Base-by-base conservation (phyloP, 2,888 invertebrate genomes). In the Leptarthrus brevirostris region DNA sequence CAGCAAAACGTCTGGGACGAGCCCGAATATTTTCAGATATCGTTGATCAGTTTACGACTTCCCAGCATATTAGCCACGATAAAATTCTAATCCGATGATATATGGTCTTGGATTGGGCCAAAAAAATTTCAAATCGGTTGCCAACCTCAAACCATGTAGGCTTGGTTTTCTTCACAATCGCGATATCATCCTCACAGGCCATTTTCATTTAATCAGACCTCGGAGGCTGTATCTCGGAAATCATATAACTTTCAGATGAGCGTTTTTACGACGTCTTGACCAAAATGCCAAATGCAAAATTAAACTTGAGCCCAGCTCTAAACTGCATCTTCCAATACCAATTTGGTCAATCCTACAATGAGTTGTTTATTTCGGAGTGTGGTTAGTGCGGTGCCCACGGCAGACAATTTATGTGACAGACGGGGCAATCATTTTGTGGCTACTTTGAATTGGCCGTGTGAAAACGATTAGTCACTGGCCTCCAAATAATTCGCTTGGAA, bases 401-500 rank as follows among this genome's bases (percentile, higher is more conserved):
- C 72, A 74, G 74, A 74, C 74, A 74, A 74, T 74, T 74, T 74
- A 74, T 72, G 72, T 64, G 72, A 47, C 74, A 61, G 52, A 72
- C 72, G 30, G 44, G 72, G 74, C 72, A 64, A 71, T 74, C 47
- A 66, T 72, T 53, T 53, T 24, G 72, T 54, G 72, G 64, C 66
- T 74, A 61, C 69, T 47, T 58, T 34, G 47, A 56, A 66, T 64
- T 47, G 66, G 56, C 72, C 66, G 61, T 72, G 74, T 74, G 61
- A 66, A 72, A 47, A 66, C 72, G 74, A 74, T 74, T 74, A 74
- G 56, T 74, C 74, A 72, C 47, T 47, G 22, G 22, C 47, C 47
- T 18, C 47, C 44, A 16, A 44, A n/a, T 34, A 64, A 64, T 64
- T 64, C 64, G 20, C 22, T 34, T 24, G 40, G 16, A 10, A 40